Evolutionary conservation across 2,113 vertebrate genomes (phyloP).

Genomic region (Poicephalus gulielmi): DNA sequence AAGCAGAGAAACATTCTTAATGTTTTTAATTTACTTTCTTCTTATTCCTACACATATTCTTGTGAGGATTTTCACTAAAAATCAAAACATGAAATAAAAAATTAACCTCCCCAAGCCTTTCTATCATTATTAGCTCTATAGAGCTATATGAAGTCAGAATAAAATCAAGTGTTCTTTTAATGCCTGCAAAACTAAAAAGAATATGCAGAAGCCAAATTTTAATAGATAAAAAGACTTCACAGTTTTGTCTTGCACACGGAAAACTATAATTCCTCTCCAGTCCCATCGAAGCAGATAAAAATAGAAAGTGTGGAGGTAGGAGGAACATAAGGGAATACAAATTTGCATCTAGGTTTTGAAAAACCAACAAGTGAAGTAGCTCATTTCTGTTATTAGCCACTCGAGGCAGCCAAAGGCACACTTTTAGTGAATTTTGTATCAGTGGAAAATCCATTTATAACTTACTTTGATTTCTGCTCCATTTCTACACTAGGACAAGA

Average conservation of each 20-base stretch:
- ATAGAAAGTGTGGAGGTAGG: neutral
- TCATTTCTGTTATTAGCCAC: constrained; percentile 15
- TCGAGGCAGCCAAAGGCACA: constrained; percentile 6
- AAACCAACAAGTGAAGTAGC: neutral
- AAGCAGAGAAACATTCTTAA: neutral
- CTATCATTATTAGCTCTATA: neutral
- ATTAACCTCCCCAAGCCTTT: neutral
- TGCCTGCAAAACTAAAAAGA: neutral
- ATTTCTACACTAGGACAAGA: neutral
- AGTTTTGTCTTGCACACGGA: neutral
- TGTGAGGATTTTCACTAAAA: neutral
- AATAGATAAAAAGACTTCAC: neutral
- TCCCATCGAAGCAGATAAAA: neutral
- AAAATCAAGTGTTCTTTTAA: neutral
- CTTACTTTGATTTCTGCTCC: constrained; percentile 9
- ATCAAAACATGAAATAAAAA: neutral
- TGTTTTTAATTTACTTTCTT: neutral
- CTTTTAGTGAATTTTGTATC: neutral
- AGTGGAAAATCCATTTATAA: constrained; percentile 30
- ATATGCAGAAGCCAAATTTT: neutral
- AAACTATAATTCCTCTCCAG: neutral
- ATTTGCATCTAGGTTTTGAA: neutral
- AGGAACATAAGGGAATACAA: neutral
- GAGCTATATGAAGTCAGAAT: neutral
- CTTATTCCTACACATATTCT: neutral